phyloP scores from a whole-genome alignment of 2,797 vertebrate genomes.

The Holocentrus rufus region DNA sequence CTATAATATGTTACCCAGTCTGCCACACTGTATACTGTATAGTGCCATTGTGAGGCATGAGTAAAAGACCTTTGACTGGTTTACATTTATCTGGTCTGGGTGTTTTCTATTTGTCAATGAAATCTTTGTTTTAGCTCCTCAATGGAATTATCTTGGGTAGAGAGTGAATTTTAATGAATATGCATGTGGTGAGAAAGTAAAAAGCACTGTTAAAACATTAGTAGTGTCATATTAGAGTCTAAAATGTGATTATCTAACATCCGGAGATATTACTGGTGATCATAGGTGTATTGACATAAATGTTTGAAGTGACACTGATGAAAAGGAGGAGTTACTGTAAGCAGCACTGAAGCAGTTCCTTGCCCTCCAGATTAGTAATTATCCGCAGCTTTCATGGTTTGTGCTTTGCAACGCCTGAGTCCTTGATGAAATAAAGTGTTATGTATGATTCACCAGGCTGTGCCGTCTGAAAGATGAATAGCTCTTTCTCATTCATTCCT shows the following conservation, averaged over 20 bases:
- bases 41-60: conserved; percentile 48
- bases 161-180: conserved; percentile 11
- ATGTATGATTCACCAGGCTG: conserved; percentile 52
- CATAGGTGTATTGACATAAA: neutral
- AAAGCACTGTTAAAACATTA: neutral
- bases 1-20: conserved; percentile 56
- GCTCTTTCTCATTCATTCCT: conserved; percentile 42
- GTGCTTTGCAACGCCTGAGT: conserved; percentile 38
- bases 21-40: conserved; percentile 46
- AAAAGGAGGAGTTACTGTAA: conserved; percentile 16
- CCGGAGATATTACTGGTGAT: conserved; percentile 3
- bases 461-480: conserved; percentile 49
- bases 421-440: conserved; percentile 44
- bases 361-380: conserved; percentile 23
- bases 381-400: conserved; percentile 15
- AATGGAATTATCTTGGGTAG: conserved; percentile 2
- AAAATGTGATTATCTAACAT: conserved; percentile 11
- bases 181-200: neutral
- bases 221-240: neutral
- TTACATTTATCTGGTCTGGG: conserved; percentile 52
- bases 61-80: conserved; percentile 49
- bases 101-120: conserved; percentile 19
- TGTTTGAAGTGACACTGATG: conserved; percentile 7
- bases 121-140: neutral
- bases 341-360: neutral